phyloP scores from a whole-genome alignment of 1,140 invertebrate genomes.

The Caenorhabditis tropicalis region DNA sequence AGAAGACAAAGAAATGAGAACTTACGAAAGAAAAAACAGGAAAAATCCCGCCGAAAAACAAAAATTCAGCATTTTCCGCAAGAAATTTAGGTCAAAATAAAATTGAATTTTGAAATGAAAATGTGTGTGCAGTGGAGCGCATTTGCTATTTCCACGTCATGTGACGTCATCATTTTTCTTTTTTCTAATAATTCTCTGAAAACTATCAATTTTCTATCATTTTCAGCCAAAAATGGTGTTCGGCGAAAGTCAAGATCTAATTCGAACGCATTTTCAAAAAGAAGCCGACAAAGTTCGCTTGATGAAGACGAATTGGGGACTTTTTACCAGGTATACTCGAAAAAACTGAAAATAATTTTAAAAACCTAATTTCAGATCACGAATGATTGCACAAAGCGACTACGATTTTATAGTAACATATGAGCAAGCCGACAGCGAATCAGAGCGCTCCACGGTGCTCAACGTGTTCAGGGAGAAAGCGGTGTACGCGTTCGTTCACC shows the following conservation, averaged over 20 bases:
- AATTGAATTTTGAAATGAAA: background rate
- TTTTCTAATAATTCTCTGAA: background rate
- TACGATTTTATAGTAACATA: constrained; percentile 18
- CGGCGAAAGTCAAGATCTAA: background rate
- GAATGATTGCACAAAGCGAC: constrained; percentile 26
- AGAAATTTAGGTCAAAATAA: too few relatives aligned
- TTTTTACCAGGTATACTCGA: background rate
- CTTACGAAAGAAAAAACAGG: too few relatives aligned
- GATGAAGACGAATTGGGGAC: constrained; percentile 25
- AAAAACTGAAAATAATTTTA: too few relatives aligned
- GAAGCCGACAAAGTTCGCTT: constrained; percentile 13
- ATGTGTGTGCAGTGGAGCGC: background rate
- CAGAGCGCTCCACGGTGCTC: background rate
- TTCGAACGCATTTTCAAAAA: constrained; percentile 23
- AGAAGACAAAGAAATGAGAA: too few relatives aligned
- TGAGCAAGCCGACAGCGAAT: background rate
- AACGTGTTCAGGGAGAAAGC: background rate
- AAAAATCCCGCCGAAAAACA: too few relatives aligned
- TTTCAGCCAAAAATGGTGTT: constrained; percentile 23
- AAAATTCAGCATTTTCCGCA: too few relatives aligned
- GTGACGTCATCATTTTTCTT: background rate
- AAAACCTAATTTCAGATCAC: background rate
- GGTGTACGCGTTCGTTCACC: constrained; percentile 10
- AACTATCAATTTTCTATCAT: background rate
- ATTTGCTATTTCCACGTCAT: background rate